These are phyloP conservation scores for Pristionchus pacificus DNA, from an alignment of 1,140 invertebrate species.

Conservation along the genomic window DNA sequence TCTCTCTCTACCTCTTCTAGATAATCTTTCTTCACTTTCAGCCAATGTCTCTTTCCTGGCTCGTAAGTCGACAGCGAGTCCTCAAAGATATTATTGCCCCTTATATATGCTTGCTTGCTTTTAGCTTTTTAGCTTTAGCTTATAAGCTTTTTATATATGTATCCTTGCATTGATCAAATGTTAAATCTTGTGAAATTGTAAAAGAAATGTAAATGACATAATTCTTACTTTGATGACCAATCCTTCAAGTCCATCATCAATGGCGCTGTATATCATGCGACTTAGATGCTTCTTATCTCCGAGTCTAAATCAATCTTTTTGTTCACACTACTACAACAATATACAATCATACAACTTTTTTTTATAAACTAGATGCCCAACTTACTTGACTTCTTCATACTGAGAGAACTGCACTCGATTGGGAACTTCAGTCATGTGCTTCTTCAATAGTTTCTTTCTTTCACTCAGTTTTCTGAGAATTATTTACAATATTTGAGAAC, in stretches of 20 bases:
- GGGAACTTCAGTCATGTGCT: slow-evolving; percentile 12
- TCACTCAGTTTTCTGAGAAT: background rate
- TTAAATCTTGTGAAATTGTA: too few species aligned
- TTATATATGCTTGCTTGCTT: too few species aligned
- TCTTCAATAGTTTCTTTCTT: slow-evolving; percentile 6
- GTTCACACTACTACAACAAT: too few species aligned
- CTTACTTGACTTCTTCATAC: slow-evolving; percentile 1
- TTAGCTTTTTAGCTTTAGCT: too few species aligned
- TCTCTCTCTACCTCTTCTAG: slow-evolving; percentile 2
- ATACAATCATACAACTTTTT: too few species aligned
- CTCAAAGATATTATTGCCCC: background rate
- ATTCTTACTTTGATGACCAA: slow-evolving; percentile 6
- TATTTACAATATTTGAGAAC: background rate
- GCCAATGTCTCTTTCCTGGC: slow-evolving; percentile 21
- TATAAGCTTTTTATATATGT: too few species aligned
- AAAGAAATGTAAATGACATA: too few species aligned
- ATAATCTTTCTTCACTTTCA: slow-evolving; percentile 21
- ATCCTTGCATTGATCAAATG: too few species aligned
- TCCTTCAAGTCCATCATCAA: slow-evolving; percentile 13
- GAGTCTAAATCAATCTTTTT: background rate
- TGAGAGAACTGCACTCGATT: slow-evolving; percentile 14
- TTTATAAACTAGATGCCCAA: too few species aligned
- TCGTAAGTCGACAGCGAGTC: slow-evolving; percentile 9
- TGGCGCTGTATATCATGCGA: slow-evolving; percentile 1
- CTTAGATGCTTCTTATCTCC: background rate